Percentiles rank a stretch among this genome's conserved stretches.
Evolutionary conservation across 2,113 vertebrate genomes (phyloP).

Genomic region (Zosterops borbonicus): DNA sequence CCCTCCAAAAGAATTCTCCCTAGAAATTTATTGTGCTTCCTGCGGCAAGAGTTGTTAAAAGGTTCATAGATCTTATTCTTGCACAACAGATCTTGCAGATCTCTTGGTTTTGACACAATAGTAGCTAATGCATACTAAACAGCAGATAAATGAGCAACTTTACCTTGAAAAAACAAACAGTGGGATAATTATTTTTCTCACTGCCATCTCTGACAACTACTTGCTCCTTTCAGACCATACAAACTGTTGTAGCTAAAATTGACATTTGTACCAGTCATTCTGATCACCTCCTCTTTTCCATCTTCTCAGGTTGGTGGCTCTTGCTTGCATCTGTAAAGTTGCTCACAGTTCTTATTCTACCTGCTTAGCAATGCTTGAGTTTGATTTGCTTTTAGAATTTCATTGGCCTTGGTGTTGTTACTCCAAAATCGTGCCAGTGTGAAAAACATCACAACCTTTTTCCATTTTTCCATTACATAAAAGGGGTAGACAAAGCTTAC

Average conservation of each 20-base stretch:
- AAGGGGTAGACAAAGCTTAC: not conserved
- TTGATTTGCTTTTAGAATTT: conserved; percentile 25
- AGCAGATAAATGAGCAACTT: not conserved
- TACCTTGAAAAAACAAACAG: not conserved
- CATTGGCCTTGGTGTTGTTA: not conserved
- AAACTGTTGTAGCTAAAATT: not conserved
- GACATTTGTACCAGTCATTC: not conserved
- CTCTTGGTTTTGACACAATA: not conserved
- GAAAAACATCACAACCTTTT: not conserved
- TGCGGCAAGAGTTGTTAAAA: not conserved
- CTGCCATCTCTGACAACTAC: not conserved
- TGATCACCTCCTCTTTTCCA: not conserved
- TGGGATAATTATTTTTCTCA: not conserved
- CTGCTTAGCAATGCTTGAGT: not conserved
- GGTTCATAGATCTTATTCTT: not conserved
- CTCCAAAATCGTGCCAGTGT: not conserved
- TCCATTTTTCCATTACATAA: not conserved
- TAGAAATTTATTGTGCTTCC: not conserved
- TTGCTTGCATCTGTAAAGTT: conserved; percentile 6
- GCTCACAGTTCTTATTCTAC: not conserved
- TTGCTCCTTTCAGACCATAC: not conserved
- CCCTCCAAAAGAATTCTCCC: not conserved
- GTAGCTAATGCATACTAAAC: not conserved
- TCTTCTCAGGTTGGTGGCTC: not conserved
- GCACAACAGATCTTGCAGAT: not conserved